A percentile compares a stretch with the other conserved stretches of the same genome.
Evolutionary conservation across 2,113 vertebrate genomes (phyloP).

Genomic region (Hystrix brachyura): DNA sequence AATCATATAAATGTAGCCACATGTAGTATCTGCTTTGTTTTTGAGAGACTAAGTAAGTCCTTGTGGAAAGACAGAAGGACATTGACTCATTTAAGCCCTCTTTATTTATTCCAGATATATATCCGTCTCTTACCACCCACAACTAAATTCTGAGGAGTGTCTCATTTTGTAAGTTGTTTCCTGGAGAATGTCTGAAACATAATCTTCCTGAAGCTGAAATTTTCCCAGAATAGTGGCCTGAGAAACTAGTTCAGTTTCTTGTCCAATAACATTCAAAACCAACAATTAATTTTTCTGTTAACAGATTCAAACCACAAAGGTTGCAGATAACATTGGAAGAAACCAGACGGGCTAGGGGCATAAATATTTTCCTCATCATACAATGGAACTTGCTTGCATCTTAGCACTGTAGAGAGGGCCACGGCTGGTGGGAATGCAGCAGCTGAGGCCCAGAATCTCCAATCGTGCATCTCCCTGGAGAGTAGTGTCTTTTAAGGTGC

Average conservation of each 20-base stretch:
- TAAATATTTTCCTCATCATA: neutral
- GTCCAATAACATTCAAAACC: neutral
- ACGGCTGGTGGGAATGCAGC: slow-evolving; percentile 37
- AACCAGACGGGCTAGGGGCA: neutral
- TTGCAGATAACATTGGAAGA: slow-evolving; percentile 44
- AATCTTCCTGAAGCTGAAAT: neutral
- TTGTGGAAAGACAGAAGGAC: neutral
- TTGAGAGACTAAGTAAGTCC: neutral
- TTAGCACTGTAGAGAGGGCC: neutral
- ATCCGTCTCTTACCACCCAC: neutral
- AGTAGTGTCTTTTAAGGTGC: slow-evolving; percentile 67
- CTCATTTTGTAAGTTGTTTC: neutral
- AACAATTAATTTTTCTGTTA: slow-evolving; percentile 8
- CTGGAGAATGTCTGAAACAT: neutral
- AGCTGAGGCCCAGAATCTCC: neutral
- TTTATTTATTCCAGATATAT: neutral
- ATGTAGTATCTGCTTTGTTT: neutral
- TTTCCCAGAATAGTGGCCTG: slow-evolving; percentile 44
- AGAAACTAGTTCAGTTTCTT: slow-evolving; percentile 54
- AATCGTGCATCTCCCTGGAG: neutral
- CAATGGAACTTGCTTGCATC: neutral
- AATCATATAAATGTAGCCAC: neutral
- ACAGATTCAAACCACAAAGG: slow-evolving; percentile 38
- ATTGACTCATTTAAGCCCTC: neutral
- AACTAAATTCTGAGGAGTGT: neutral